phyloP scores from a whole-genome alignment of 2,113 vertebrate genomes.

The Parus major region DNA sequence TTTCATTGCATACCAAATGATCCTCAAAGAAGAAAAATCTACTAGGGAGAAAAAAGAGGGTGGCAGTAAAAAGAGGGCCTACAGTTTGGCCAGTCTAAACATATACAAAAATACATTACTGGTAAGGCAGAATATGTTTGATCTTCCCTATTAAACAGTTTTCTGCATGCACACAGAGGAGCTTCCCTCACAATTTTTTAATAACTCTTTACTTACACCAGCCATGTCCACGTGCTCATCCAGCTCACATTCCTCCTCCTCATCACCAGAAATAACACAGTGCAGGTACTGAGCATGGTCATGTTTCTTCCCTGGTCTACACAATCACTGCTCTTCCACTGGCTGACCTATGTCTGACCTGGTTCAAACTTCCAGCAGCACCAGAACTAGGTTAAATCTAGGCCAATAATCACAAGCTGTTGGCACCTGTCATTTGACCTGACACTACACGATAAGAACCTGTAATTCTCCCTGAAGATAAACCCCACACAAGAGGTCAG shows the following conservation, averaged over 20 bases:
- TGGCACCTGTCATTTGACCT: neutral
- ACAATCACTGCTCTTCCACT: neutral
- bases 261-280: neutral
- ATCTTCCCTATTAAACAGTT: neutral
- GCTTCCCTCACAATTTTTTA: neutral
- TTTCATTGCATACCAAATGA: neutral
- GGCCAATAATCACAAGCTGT: neutral
- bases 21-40: neutral
- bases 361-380: neutral
- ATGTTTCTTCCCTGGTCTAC: neutral
- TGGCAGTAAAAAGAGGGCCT: neutral
- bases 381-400: neutral
- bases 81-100: neutral
- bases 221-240: neutral
- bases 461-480: constrained; percentile 2
- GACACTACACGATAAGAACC: neutral
- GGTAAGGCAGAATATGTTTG: neutral
- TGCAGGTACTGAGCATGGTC: neutral
- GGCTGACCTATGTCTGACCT: neutral
- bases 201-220: neutral
- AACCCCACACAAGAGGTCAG: neutral
- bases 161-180: neutral
- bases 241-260: neutral
- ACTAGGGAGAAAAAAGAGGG: neutral
- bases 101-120: neutral